These are phyloP conservation scores for Neostethus bicornis DNA, from an alignment of 2,797 vertebrate genomes.

Conservation along the genomic window DNA sequence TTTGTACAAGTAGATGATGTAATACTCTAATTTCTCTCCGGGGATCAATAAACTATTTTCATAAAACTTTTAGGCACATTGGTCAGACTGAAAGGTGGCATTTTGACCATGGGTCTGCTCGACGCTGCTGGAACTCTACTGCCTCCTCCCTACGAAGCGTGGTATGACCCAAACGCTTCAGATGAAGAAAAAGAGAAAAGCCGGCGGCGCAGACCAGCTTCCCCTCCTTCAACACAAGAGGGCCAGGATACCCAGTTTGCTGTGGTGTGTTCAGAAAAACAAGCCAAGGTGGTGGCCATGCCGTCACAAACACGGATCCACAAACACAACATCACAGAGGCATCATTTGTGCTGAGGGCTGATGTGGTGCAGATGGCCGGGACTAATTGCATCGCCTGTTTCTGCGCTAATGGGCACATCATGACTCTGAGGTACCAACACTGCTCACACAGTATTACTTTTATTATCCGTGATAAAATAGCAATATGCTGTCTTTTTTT, in stretches of 20 bases:
- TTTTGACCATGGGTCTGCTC: conserved; percentile 92
- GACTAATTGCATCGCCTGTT: conserved; percentile 93
- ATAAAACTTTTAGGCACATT: conserved; percentile 87
- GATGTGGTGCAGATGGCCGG: conserved; percentile 89
- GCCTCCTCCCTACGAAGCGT: conserved; percentile 88
- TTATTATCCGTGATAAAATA: neutral
- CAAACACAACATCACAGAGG: conserved; percentile 97
- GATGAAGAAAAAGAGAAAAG: conserved; percentile 93
- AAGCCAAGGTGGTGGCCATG: conserved; percentile 94
- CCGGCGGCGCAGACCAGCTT: conserved; percentile 87
- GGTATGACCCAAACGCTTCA: conserved; percentile 89
- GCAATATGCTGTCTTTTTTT: neutral
- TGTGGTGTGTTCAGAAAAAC: conserved; percentile 97
- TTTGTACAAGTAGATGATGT: too few species aligned
- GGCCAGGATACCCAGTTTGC: conserved; percentile 89
- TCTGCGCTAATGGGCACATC: conserved; percentile 98
- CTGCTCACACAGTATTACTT: neutral
- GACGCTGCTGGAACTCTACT: conserved; percentile 87
- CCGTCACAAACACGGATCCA: conserved; percentile 90
- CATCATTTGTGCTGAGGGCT: conserved; percentile 93
- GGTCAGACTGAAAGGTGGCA: conserved; percentile 89
- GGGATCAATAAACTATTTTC: too few species aligned
- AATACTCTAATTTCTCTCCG: too few species aligned
- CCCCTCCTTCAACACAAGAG: conserved; percentile 90
- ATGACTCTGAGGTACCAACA: conserved; percentile 92